Percentiles rank a stretch among this genome's conserved stretches.
These are phyloP conservation scores for Hystrix brachyura DNA, from an alignment of 2,113 vertebrate genomes.

Conservation along the genomic window DNA sequence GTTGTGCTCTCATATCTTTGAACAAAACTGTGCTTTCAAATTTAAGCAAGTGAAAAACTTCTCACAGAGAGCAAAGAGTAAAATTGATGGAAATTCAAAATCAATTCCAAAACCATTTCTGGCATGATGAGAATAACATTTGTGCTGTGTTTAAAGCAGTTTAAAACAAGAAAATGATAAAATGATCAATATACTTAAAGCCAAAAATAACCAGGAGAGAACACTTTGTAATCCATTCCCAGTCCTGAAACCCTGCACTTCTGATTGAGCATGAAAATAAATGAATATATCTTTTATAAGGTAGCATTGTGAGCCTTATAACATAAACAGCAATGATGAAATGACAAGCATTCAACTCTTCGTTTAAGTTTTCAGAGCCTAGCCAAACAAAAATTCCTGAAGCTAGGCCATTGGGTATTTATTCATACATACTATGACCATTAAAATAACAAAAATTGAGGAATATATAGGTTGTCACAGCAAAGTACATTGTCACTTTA, in stretches of 20 bases:
- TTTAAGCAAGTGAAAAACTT: conserved; percentile 81
- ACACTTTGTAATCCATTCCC: conserved; percentile 84
- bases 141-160: conserved; percentile 88
- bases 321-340: conserved; percentile 47
- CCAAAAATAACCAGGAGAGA: conserved; percentile 87
- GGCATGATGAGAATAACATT: conserved; percentile 89
- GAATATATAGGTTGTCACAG: background rate
- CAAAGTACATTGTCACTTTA: conserved; percentile 21
- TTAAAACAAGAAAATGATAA: conserved; percentile 87
- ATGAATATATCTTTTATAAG: conserved; percentile 70
- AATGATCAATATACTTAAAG: conserved; percentile 87
- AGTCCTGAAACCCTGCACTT: conserved; percentile 82
- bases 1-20: conserved; percentile 64
- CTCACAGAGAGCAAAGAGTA: conserved; percentile 80
- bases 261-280: conserved; percentile 80
- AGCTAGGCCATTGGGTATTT: conserved; percentile 60
- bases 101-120: conserved; percentile 87
- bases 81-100: conserved; percentile 86
- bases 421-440: conserved; percentile 34
- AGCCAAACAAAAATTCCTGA: conserved; percentile 58
- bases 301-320: conserved; percentile 59
- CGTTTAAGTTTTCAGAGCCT: conserved; percentile 65
- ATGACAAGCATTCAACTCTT: conserved; percentile 53
- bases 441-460: conserved; percentile 63
- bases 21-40: conserved; percentile 69